Conservation (phyloP, 1,140 invertebrate genomes). For the Homalodisca vitripennis region DNA sequence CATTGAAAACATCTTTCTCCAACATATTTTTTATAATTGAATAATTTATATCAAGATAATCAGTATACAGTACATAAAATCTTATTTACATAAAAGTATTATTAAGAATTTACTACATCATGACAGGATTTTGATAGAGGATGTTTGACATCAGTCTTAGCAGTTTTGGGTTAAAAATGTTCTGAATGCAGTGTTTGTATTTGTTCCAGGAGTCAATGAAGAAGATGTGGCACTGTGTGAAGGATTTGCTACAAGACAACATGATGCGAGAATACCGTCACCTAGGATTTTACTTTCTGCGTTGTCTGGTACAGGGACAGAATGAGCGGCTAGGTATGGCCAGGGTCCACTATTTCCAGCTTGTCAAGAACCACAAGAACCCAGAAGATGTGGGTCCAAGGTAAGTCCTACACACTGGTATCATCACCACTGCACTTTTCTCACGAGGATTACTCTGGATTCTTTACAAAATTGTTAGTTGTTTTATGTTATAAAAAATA, state of each 20-base stretch:
- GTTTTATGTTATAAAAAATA: too few species aligned
- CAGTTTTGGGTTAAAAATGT: too few species aligned
- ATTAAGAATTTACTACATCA: neutral
- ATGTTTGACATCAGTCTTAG: neutral
- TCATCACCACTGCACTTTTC: too few species aligned
- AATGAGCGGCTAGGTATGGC: conserved; percentile 72
- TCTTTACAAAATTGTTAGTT: too few species aligned
- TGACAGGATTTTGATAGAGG: neutral
- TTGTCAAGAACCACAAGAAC: conserved; percentile 73
- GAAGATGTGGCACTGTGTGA: conserved; percentile 72
- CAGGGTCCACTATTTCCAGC: conserved; percentile 78
- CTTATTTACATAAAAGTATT: neutral
- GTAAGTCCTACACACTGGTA: conserved; percentile 40
- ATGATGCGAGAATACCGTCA: conserved; percentile 70
- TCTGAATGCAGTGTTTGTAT: too few species aligned
- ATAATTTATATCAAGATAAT: too few species aligned
- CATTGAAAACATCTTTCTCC: too few species aligned
- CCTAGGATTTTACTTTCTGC: conserved; percentile 69
- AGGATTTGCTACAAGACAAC: conserved; percentile 73
- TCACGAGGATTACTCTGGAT: too few species aligned
- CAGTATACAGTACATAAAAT: too few species aligned
- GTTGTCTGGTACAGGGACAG: conserved; percentile 75
- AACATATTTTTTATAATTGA: too few species aligned
- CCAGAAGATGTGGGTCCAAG: conserved; percentile 68
- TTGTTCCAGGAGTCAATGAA: conserved; percentile 75